Percentiles rank a stretch among this genome's conserved stretches.
phyloP scores from a whole-genome alignment of 2,797 vertebrate species.

The Pteronotus mesoamericanus region DNA sequence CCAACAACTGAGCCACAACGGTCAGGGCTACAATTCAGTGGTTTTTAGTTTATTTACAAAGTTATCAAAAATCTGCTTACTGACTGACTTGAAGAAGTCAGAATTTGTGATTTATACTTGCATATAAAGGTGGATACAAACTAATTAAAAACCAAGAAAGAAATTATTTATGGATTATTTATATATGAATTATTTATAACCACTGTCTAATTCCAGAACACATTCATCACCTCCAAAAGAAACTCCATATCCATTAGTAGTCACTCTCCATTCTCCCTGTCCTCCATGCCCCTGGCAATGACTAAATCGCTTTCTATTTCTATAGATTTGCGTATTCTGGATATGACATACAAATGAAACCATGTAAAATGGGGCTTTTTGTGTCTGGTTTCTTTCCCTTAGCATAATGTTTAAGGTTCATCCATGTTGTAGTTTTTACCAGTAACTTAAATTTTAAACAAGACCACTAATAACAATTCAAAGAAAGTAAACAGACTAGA shows the following conservation, averaged over 20 bases:
- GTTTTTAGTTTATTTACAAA: not conserved
- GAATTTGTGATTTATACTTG: not conserved
- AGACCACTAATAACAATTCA: not conserved
- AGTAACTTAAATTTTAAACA: constrained; percentile 13
- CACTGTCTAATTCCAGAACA: not conserved
- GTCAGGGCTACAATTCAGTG: not conserved
- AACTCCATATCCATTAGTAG: not conserved
- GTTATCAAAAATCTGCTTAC: not conserved
- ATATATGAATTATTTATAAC: no score
- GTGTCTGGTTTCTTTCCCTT: not conserved
- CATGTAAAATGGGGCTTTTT: not conserved
- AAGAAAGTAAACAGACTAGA: not conserved
- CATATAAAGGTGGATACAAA: not conserved
- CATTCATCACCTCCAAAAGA: not conserved
- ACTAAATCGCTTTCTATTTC: not conserved
- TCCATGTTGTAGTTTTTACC: not conserved
- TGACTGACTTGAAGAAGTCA: not conserved
- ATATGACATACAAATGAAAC: not conserved
- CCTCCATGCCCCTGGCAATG: not conserved
- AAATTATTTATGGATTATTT: not conserved
- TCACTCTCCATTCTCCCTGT: not conserved
- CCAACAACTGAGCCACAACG: no score
- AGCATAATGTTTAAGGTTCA: not conserved
- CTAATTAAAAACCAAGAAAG: not conserved
- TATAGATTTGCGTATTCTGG: not conserved